phyloP scores from a whole-genome alignment of 2,888 invertebrate genomes.

The Stictocephala bisonia region DNA sequence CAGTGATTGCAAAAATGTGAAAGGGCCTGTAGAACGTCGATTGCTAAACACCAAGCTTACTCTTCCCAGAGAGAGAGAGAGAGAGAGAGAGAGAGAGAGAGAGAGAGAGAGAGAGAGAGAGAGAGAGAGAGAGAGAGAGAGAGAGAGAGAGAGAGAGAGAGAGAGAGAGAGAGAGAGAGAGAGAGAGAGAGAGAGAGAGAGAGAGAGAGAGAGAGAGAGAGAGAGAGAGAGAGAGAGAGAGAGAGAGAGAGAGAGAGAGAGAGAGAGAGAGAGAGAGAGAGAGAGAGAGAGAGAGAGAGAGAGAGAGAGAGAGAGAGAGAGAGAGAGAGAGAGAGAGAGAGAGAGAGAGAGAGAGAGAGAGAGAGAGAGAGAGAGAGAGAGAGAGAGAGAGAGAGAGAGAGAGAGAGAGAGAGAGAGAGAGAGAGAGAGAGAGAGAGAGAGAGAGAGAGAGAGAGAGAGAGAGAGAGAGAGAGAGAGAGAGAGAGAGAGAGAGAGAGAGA shows the following conservation, averaged over 20 bases:
- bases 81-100: slow-evolving; percentile 30
- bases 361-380: background rate
- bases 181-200: background rate
- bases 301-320: background rate
- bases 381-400: slow-evolving; percentile 7
- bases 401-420: slow-evolving; percentile 47
- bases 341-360: background rate
- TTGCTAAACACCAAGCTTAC: too few species aligned
- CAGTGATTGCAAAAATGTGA: too few species aligned
- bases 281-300: slow-evolving; percentile 6
- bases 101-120: background rate
- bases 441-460: background rate
- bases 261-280: background rate
- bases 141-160: too few species aligned
- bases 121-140: background rate
- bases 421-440: background rate
- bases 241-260: background rate
- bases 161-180: too few species aligned
- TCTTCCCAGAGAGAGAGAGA: slow-evolving; percentile 42
- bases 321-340: slow-evolving; percentile 17
- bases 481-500: background rate
- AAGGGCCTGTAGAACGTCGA: too few species aligned
- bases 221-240: background rate
- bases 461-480: background rate
- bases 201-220: background rate